Evolutionary conservation across 2,113 vertebrate genomes (phyloP).

Genomic region (Loxodonta africana): DNA sequence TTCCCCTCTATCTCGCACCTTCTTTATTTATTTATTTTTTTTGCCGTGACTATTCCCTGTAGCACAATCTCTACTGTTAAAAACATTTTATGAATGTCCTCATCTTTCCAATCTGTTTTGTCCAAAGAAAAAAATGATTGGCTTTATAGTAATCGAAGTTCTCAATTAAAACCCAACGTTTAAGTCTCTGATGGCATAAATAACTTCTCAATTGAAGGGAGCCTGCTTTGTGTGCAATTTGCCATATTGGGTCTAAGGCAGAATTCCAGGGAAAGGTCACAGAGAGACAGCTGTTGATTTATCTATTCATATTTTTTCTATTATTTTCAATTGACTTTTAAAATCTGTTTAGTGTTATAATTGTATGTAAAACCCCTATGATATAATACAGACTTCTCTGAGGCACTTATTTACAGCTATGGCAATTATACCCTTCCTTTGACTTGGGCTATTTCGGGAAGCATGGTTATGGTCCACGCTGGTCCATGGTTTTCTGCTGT

Average conservation of each 20-base stretch:
- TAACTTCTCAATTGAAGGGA: conserved; percentile 55
- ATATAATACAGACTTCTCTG: conserved; percentile 68
- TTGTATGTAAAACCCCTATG: conserved; percentile 68
- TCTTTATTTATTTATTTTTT: not conserved
- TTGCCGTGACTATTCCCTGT: not conserved
- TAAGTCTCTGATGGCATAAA: conserved; percentile 58
- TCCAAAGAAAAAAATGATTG: conserved; percentile 40
- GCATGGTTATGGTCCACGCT: conserved; percentile 21
- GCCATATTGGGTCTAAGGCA: not conserved
- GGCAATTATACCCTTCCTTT: conserved; percentile 75
- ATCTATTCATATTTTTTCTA: conserved; percentile 70
- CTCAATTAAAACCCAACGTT: conserved; percentile 66
- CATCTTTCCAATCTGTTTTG: conserved; percentile 1
- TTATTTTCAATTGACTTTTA: conserved; percentile 75
- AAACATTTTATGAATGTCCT: not conserved
- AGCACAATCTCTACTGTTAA: not conserved
- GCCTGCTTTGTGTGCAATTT: conserved; percentile 46
- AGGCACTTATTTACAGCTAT: conserved; percentile 72
- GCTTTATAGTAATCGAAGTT: conserved; percentile 64
- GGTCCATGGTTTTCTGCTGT: conserved; percentile 22
- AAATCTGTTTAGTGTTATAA: conserved; percentile 71
- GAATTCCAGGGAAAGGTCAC: conserved; percentile 68
- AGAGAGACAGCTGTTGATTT: conserved; percentile 73
- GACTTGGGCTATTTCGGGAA: conserved; percentile 61
- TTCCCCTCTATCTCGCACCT: not conserved